phyloP scores from a whole-genome alignment of 1,140 invertebrate species.

The Macrocentrus cingulum region DNA sequence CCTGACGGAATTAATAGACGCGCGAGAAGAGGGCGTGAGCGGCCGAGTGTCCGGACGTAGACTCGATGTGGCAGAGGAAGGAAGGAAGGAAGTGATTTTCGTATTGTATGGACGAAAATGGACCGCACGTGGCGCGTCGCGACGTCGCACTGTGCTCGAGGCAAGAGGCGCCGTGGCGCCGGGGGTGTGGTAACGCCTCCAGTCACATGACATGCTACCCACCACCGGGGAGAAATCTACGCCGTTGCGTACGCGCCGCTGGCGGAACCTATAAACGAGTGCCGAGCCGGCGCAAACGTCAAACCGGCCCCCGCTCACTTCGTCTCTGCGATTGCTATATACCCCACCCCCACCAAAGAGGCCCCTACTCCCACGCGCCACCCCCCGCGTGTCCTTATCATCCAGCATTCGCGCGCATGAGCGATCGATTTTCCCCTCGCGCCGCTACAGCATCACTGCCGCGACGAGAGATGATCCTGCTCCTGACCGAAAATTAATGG shows the following conservation, averaged over 20 bases:
- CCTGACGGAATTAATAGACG: neutral
- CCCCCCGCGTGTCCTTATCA: neutral
- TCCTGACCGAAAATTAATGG: no score
- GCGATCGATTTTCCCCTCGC: conserved; percentile 26
- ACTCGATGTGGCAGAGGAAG: conserved; percentile 26
- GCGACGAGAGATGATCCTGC: no score
- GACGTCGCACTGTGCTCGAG: conserved; percentile 58
- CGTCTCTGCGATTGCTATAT: conserved; percentile 4
- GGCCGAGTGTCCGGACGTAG: conserved; percentile 2
- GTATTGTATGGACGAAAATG: conserved; percentile 35
- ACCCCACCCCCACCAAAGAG: conserved; percentile 14
- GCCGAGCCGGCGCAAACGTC: conserved; percentile 30
- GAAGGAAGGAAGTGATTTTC: conserved; percentile 38
- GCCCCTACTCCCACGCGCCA: neutral
- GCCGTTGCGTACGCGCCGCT: conserved; percentile 9
- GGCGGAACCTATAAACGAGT: conserved; percentile 17
- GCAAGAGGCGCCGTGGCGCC: conserved; percentile 50
- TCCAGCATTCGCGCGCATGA: conserved; percentile 18
- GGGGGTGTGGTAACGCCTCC: conserved; percentile 56
- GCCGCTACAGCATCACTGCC: no score
- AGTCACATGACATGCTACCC: conserved; percentile 47
- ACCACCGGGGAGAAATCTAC: conserved; percentile 32
- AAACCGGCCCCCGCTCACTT: conserved; percentile 9
- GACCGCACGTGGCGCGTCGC: conserved; percentile 58
- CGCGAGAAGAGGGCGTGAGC: neutral